Evolutionary conservation across 2,113 vertebrate species (phyloP).

Genomic region (Melanotaenia duboulayi): DNA sequence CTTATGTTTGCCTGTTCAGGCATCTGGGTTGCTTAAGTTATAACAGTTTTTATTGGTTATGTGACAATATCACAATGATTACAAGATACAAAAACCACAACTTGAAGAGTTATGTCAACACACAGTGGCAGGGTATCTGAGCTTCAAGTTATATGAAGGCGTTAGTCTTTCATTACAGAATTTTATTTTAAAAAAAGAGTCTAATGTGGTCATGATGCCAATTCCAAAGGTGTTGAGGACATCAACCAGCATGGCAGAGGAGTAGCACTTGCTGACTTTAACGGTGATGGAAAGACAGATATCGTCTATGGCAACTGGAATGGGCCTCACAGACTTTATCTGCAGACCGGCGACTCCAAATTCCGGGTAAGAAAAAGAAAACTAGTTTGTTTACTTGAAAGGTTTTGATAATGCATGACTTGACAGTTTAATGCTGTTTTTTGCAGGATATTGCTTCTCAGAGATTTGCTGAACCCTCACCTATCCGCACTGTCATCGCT

Average conservation of each 20-base stretch:
- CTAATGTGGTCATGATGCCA: background rate
- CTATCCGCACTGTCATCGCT: constrained; percentile 89
- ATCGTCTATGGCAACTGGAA: constrained; percentile 97
- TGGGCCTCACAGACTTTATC: constrained; percentile 90
- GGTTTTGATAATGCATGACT: background rate
- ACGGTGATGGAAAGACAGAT: constrained; percentile 91
- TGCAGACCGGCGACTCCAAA: constrained; percentile 85
- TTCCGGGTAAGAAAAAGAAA: constrained; percentile 85
- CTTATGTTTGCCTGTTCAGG: background rate
- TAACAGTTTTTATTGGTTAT: background rate
- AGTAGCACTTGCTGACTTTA: constrained; percentile 92
- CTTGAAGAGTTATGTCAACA: background rate
- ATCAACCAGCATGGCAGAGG: constrained; percentile 89
- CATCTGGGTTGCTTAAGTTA: background rate
- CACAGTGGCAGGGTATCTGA: background rate
- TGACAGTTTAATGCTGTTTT: constrained; percentile 23
- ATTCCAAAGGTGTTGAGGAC: constrained; percentile 87
- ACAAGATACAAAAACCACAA: background rate
- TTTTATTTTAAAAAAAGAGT: background rate
- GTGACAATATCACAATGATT: background rate
- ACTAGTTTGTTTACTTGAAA: background rate
- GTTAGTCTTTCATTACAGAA: background rate
- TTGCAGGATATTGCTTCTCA: constrained; percentile 87
- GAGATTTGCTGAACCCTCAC: constrained; percentile 89
- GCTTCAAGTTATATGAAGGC: background rate